These are phyloP conservation scores for Spinus pinus DNA, from an alignment of 2,797 vertebrate genomes.

Conservation along the genomic window DNA sequence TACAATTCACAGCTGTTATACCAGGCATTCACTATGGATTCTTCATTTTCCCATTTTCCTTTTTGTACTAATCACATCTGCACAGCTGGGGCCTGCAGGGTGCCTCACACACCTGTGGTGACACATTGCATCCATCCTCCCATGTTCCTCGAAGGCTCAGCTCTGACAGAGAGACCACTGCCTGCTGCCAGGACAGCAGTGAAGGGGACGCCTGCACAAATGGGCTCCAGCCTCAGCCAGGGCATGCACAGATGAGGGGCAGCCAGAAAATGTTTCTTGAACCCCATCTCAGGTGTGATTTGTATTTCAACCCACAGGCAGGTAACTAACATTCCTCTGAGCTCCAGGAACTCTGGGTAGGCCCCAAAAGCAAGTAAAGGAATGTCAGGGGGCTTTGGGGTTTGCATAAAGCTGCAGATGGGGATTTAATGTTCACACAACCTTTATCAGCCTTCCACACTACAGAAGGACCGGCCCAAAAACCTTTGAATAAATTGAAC, in stretches of 20 bases:
- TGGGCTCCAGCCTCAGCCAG: not conserved
- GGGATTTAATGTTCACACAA: not conserved
- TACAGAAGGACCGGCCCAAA: not conserved
- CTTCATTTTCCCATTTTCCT: not conserved
- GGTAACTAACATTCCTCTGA: not conserved
- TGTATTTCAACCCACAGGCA: not conserved
- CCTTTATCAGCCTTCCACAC: not conserved
- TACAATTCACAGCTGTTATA: not conserved
- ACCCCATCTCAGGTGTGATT: not conserved
- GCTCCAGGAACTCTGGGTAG: not conserved
- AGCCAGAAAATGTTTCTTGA: not conserved
- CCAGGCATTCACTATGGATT: not conserved
- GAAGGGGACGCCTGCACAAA: not conserved
- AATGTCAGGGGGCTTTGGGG: not conserved
- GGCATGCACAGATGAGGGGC: not conserved
- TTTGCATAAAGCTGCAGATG: not conserved
- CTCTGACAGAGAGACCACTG: fast-evolving
- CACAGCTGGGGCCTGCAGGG: fast-evolving
- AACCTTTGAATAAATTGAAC: not conserved
- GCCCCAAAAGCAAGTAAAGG: not conserved
- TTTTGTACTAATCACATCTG: not conserved
- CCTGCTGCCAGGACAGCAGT: not conserved
- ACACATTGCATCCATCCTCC: not conserved
- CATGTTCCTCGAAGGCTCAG: not conserved
- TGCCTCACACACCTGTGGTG: fast-evolving